Evolutionary conservation across 2,113 vertebrate species (phyloP).

Genomic region (Plectropomus leopardus): DNA sequence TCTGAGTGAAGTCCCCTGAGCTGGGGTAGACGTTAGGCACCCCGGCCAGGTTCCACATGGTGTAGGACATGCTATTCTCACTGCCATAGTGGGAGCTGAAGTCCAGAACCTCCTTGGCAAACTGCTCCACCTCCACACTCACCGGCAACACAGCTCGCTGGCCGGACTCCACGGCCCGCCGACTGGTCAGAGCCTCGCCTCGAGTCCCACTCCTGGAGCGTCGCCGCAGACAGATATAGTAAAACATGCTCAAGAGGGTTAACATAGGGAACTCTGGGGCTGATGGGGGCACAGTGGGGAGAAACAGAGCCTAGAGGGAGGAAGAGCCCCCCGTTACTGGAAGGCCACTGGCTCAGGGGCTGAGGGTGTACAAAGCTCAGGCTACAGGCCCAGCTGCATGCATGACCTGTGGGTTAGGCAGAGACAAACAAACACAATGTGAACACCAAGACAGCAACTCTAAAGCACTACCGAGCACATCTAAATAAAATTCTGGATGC

Average conservation of each 20-base stretch:
- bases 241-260: conserved; percentile 99
- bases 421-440: conserved; percentile 77
- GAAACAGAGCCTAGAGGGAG: conserved; percentile 65
- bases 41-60: conserved; percentile 98
- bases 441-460: conserved; percentile 49
- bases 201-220: conserved; percentile 95
- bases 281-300: conserved; percentile 54
- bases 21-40: conserved; percentile 96
- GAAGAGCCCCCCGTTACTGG: conserved; percentile 70
- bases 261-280: conserved; percentile 94
- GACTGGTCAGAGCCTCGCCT: conserved; percentile 94
- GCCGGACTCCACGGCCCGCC: conserved; percentile 92
- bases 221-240: conserved; percentile 99
- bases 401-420: conserved; percentile 85
- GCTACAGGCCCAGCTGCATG: conserved; percentile 78
- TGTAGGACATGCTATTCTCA: conserved; percentile 99
- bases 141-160: conserved; percentile 90
- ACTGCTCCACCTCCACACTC: conserved; percentile 93
- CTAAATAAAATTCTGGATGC: neutral
- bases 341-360: conserved; percentile 58
- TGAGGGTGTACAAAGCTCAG: conserved; percentile 67
- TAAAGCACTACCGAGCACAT: conserved; percentile 38
- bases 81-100: conserved; percentile 99
- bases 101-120: conserved; percentile 97
- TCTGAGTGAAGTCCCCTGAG: conserved; percentile 98